Base-by-base conservation (phyloP, 2,888 invertebrate species). In the Cephus pulcher region DNA sequence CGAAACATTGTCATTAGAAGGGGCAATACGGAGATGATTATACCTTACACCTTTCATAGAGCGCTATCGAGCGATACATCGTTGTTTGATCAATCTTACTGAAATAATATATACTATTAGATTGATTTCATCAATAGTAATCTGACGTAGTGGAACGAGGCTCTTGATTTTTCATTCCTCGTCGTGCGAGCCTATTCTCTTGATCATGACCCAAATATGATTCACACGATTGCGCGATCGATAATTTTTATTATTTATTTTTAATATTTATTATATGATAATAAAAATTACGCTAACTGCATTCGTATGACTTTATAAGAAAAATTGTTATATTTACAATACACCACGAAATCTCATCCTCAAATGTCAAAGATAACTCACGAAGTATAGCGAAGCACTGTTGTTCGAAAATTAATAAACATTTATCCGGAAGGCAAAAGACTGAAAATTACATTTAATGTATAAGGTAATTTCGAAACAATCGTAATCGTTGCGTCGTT, bases 1-100 rank as follows among this genome's bases (percentile, higher is more conserved):
- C 35, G 74, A 80, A 83, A 80, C 81, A 77, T 81, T 81, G 79
- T 81, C 83, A 83, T 83, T 82, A 82, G 77, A 78, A 80, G 56
- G 75, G 77, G n/a, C 35, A 76, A 34, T 34, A 11, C 76, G 34
- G 79, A 74, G 78, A 81, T 83, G 82, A 83, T 83, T 83, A 81
- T 79, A 83, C 81, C 81, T 83, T 80, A 81, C 79, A 76, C 74
- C 80, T 79, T 70, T 75, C 75, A 77, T 75, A 71, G 71, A 56
- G 69, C 75, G 76, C 80, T 75, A 73, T 75, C 75, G 69, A 69
- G 70, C 56, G 40, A 56, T 34, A 73, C 34, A 34, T 73, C 68
- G 76, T 34, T 78, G 76, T 79, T 76, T 74, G 76, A 73, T 76
- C 76, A 75, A 56, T 40, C 30, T 68, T 37, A 40, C 35, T n/a